phyloP scores from a whole-genome alignment of 2,113 vertebrate species.

The Oncorhynchus masou region DNA sequence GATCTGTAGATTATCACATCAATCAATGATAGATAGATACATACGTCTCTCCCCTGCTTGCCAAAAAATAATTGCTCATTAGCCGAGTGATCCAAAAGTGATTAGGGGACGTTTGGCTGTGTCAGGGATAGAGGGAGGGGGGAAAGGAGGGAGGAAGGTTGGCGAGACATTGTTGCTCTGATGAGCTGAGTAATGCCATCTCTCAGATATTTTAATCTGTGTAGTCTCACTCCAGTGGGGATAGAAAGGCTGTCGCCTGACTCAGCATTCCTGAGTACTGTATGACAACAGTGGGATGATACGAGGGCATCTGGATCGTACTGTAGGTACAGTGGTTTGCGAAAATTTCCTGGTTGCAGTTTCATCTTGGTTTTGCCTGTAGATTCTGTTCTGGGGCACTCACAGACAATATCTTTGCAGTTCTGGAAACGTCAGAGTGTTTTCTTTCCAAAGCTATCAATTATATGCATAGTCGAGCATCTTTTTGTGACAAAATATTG shows the following conservation, averaged over 20 bases:
- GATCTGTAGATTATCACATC: constrained; percentile 59
- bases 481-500: too few species aligned
- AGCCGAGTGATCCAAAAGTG: constrained; percentile 53
- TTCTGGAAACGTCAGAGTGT: too few species aligned
- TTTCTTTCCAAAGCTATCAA: too few species aligned
- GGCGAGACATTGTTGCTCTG: constrained; percentile 29
- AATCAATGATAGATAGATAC: constrained; percentile 60
- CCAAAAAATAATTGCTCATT: constrained; percentile 60
- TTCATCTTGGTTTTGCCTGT: too few species aligned
- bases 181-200: constrained; percentile 56
- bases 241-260: constrained; percentile 35
- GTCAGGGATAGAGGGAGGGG: constrained; percentile 9
- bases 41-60: constrained; percentile 16
- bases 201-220: constrained; percentile 45
- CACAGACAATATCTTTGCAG: too few species aligned
- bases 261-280: constrained; percentile 45
- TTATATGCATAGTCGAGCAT: too few species aligned
- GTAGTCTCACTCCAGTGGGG: constrained; percentile 47
- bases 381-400: too few species aligned
- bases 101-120: constrained; percentile 56
- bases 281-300: constrained; percentile 29
- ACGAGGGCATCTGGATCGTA: constrained; percentile 23
- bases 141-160: not conserved
- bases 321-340: constrained; percentile 6
- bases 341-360: too few species aligned